A percentile compares a stretch with the other conserved stretches of the same genome.
Conservation (phyloP, 2,113 vertebrate genomes). For the Cinclus cinclus region DNA sequence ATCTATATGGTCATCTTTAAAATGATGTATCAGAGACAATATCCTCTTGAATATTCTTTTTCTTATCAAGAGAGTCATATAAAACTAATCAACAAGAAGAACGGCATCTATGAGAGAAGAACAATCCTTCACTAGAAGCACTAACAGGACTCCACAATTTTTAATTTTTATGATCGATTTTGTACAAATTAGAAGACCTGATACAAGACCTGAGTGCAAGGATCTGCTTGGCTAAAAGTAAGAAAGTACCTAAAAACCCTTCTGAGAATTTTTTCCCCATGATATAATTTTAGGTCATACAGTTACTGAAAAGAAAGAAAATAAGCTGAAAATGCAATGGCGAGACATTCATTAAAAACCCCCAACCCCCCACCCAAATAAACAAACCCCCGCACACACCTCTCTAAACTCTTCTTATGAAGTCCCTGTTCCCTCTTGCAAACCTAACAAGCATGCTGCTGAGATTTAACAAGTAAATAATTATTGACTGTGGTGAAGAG, state of each 20-base stretch:
- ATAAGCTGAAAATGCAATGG: conserved; percentile 50
- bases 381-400: not conserved
- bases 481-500: not conserved
- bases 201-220: conserved; percentile 3
- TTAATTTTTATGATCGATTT: not conserved
- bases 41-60: not conserved
- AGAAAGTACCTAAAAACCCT: conserved; percentile 15
- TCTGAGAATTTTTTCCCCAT: not conserved
- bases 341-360: not conserved
- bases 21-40: not conserved
- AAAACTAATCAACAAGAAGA: not conserved
- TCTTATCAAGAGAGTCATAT: not conserved
- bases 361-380: not conserved
- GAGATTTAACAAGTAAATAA: not conserved
- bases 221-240: not conserved
- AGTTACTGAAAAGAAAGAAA: conserved; percentile 60
- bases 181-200: conserved; percentile 43
- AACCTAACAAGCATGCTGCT: not conserved
- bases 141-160: not conserved
- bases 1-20: not conserved
- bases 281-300: conserved; percentile 31
- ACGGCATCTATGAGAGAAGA: not conserved
- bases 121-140: not conserved
- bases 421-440: not conserved
- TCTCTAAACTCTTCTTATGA: conserved; percentile 33